Percentiles rank a stretch among this genome's conserved stretches.
Evolutionary conservation across 1,140 invertebrate genomes (phyloP).

Genomic region (Drosophila melanica): DNA sequence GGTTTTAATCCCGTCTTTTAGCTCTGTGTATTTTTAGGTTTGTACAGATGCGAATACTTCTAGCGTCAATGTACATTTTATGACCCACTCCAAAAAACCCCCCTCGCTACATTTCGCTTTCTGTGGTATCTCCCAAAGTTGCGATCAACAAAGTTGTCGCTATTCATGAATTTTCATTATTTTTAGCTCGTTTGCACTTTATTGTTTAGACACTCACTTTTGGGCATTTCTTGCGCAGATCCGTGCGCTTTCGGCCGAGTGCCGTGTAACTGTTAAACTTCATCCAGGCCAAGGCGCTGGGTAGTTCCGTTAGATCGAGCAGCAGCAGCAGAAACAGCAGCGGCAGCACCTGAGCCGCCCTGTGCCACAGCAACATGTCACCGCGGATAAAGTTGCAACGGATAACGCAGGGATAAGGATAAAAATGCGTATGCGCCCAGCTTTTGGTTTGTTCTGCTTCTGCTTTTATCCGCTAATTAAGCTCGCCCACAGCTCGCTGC

Average conservation of each 20-base stretch:
- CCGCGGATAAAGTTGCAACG: background rate
- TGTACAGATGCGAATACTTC: too few species aligned
- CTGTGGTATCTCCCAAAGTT: too few species aligned
- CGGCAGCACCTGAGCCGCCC: constrained; percentile 26
- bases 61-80: too few species aligned
- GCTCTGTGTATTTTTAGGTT: too few species aligned
- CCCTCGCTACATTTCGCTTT: too few species aligned
- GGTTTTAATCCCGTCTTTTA: too few species aligned
- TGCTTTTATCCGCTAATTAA: constrained; percentile 23
- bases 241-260: constrained; percentile 63
- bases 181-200: too few species aligned
- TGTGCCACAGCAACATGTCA: constrained; percentile 13
- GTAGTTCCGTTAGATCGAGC: constrained; percentile 16
- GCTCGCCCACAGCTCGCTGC: constrained; percentile 35
- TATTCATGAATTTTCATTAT: too few species aligned
- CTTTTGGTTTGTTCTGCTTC: background rate
- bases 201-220: constrained; percentile 51
- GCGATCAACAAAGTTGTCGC: too few species aligned
- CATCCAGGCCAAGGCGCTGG: constrained; percentile 47
- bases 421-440: background rate
- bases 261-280: constrained; percentile 68
- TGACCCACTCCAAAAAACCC: too few species aligned
- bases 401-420: background rate
- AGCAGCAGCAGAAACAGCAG: constrained; percentile 27
- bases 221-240: constrained; percentile 66